Percentiles rank a stretch among this genome's conserved stretches.
Evolutionary conservation across 2,113 vertebrate species (phyloP).

Genomic region (Anoplopoma fimbria): DNA sequence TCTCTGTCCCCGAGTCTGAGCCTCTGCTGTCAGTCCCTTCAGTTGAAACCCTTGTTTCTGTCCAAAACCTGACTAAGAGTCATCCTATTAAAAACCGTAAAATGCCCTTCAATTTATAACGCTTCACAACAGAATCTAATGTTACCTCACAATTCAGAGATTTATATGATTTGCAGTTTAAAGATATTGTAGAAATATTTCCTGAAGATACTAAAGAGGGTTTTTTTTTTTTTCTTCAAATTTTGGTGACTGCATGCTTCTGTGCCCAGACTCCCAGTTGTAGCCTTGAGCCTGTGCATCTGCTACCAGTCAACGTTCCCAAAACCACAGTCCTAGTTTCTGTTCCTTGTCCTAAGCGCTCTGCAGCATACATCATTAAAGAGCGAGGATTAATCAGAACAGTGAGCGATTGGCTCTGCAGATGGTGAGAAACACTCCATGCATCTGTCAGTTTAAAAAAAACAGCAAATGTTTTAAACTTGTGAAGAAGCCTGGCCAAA

Average conservation of each 20-base stretch:
- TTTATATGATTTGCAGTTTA: conserved; percentile 10
- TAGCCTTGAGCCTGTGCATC: conserved; percentile 54
- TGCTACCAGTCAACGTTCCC: conserved; percentile 59
- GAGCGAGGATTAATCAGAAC: conserved; percentile 59
- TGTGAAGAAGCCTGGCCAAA: conserved; percentile 30
- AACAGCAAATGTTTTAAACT: conserved; percentile 51
- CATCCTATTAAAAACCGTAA: neutral
- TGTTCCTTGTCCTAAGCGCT: conserved; percentile 28
- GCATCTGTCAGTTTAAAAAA: conserved; percentile 52
- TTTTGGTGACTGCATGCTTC: neutral
- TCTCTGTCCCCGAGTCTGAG: neutral
- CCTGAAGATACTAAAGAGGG: neutral
- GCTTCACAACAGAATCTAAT: neutral
- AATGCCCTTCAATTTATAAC: neutral
- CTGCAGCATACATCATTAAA: conserved; percentile 60
- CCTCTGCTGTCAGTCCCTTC: neutral
- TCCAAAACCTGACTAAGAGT: neutral
- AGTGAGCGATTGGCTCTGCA: conserved; percentile 57
- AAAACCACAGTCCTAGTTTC: conserved; percentile 52
- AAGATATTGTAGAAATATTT: conserved; percentile 8
- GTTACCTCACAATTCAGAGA: neutral
- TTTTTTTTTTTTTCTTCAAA: neutral
- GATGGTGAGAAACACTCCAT: conserved; percentile 55
- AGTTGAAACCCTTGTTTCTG: neutral
- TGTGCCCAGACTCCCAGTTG: conserved; percentile 13